Base-by-base conservation (phyloP, 2,888 invertebrate genomes). In the Rhyacophila evoluta region DNA sequence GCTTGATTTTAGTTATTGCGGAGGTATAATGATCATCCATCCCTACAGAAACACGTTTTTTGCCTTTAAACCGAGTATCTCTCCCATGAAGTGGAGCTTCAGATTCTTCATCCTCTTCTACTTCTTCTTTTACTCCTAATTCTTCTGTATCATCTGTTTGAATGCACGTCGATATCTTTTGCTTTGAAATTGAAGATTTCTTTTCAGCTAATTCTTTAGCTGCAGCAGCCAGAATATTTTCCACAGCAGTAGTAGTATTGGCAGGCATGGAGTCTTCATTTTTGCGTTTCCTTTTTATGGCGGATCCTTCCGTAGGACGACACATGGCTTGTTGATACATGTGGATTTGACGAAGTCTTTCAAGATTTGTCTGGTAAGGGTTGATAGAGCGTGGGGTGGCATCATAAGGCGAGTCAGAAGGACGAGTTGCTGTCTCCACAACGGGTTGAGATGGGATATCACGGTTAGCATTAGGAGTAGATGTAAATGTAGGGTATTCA, bases 261-360 rank as follows among this genome's bases (percentile, higher is more conserved):
- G 86, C 86, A 0, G 89, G 86, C 12, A 86, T 84, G 80, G 89
- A 88, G n/a, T 87, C 87, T 15, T 83, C 83, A 27, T 74, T 82
- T 33, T 89, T 89, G 11, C 89, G 86, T 29, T 89, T 85, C 0
- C 89, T 55, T 69, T 79, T 80, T 3, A 38, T 78, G 19, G 75
- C 74, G 8, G 79, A 78, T 19, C 74, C 76, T 0, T 76, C 77
- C 11, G 74, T 11, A 1, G 71, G 36, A 0, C 89, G 86, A 88
- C 89, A 89, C 90, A 90, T 89, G 1, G 89, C 89, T 82, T 89
- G 90, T 83, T 90, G 90, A 85, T 90, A 90, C 87, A 89, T 86
- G 85, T 89, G 89, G 81, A 90, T 90, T 88, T 81, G 82, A 12
- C 81, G 75, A 39, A 81, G 70, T 39, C 81, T 72, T 37, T 82